Conservation (phyloP, 2,888 invertebrate genomes). For the Linnaemya vulpina region DNA sequence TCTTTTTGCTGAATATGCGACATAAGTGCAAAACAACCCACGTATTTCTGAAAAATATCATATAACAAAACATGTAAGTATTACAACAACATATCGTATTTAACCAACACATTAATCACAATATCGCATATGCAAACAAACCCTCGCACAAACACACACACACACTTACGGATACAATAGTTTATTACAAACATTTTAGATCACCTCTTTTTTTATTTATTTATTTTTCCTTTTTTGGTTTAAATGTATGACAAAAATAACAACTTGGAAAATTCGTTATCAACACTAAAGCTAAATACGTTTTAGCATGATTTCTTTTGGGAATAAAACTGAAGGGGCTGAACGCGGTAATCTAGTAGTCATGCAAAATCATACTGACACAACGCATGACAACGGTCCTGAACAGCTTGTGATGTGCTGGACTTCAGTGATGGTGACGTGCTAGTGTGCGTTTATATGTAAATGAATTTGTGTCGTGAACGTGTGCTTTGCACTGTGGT, state of each 20-base stretch:
- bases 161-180: not conserved
- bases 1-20: not conserved
- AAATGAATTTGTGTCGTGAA: not conserved
- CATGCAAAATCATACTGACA: conserved; percentile 40
- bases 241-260: conserved; percentile 50
- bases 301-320: conserved; percentile 82
- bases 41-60: conserved; percentile 31
- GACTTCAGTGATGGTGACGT: not conserved
- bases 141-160: not conserved
- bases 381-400: conserved; percentile 54
- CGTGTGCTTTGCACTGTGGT: not conserved
- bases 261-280: conserved; percentile 53
- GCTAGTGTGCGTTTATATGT: conserved; percentile 28
- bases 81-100: conserved; percentile 43
- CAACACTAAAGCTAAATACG: conserved; percentile 75
- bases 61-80: conserved; percentile 68
- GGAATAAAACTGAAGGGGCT: conserved; percentile 76
- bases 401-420: conserved; percentile 41
- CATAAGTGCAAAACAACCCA: not conserved
- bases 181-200: conserved; percentile 41
- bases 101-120: conserved; percentile 59
- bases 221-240: no score
- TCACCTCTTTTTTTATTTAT: conserved; percentile 36
- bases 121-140: not conserved
- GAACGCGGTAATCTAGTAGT: conserved; percentile 11